These are phyloP conservation scores for Parasteatoda tepidariorum DNA, from an alignment of 1,140 invertebrate genomes.

Conservation along the genomic window DNA sequence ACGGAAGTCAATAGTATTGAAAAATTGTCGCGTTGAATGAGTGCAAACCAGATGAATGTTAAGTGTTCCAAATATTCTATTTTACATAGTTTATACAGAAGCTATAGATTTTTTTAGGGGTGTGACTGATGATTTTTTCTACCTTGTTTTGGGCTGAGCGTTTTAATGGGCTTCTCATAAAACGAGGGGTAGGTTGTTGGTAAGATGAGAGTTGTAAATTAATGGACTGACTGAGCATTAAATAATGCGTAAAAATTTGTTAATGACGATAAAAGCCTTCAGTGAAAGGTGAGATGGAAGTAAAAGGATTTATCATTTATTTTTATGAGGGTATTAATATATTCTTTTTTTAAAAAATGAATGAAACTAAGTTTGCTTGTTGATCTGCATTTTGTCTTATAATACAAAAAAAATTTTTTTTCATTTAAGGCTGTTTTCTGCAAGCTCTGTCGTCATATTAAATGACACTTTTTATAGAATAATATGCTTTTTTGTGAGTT, in stretches of 20 bases:
- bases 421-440: too few species aligned
- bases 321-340: neutral
- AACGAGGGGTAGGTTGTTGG: neutral
- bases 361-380: too few species aligned
- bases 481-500: too few species aligned
- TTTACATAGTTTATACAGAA: slow-evolving; percentile 14
- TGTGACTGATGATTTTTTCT: neutral
- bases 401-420: too few species aligned
- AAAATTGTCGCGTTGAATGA: slow-evolving; percentile 31
- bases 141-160: neutral
- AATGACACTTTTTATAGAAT: too few species aligned
- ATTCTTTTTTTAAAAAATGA: too few species aligned
- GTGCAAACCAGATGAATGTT: slow-evolving; percentile 14
- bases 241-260: slow-evolving; percentile 30
- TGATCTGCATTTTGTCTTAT: too few species aligned
- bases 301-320: neutral
- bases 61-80: slow-evolving; percentile 37
- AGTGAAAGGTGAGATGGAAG: neutral
- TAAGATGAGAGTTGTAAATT: neutral
- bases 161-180: neutral
- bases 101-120: slow-evolving; percentile 19
- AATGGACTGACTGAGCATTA: slow-evolving; percentile 12
- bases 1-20: slow-evolving; percentile 56
- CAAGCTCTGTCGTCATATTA: too few species aligned
- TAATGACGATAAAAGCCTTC: neutral